These are phyloP conservation scores for Brachyhypopomus gauderio DNA, from an alignment of 2,113 vertebrate species.

Conservation along the genomic window DNA sequence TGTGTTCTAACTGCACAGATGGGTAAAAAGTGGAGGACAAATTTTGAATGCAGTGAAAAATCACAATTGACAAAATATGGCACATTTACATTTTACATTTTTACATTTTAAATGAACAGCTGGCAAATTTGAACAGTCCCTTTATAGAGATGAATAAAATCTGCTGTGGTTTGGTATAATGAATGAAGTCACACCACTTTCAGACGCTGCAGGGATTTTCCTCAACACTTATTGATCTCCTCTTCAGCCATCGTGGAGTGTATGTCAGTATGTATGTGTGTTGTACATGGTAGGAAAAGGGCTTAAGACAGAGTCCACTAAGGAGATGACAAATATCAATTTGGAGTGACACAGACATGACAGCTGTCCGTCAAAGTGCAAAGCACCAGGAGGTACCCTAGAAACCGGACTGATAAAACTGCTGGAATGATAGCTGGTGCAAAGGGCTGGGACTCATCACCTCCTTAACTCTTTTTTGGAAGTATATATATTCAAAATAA, in stretches of 20 bases:
- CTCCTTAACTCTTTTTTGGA: not conserved
- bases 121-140: not conserved
- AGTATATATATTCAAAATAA: not conserved
- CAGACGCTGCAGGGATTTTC: slow-evolving; percentile 7
- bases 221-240: slow-evolving; percentile 37
- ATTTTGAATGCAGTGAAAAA: too few species aligned
- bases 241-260: slow-evolving; percentile 52
- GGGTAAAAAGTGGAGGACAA: too few species aligned
- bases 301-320: slow-evolving; percentile 69
- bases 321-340: slow-evolving; percentile 72
- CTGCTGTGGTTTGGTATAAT: not conserved
- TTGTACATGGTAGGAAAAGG: slow-evolving; percentile 44
- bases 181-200: slow-evolving; percentile 24
- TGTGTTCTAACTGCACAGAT: too few species aligned
- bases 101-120: not conserved
- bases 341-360: slow-evolving; percentile 68
- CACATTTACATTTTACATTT: too few species aligned
- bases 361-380: slow-evolving; percentile 73
- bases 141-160: slow-evolving; percentile 14
- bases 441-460: not conserved
- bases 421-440: not conserved
- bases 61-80: too few species aligned
- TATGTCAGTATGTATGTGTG: slow-evolving; percentile 54
- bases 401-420: slow-evolving; percentile 33
- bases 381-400: slow-evolving; percentile 58